Conservation (phyloP, 2,797 vertebrate species). For the Periophthalmus magnuspinnatus region DNA sequence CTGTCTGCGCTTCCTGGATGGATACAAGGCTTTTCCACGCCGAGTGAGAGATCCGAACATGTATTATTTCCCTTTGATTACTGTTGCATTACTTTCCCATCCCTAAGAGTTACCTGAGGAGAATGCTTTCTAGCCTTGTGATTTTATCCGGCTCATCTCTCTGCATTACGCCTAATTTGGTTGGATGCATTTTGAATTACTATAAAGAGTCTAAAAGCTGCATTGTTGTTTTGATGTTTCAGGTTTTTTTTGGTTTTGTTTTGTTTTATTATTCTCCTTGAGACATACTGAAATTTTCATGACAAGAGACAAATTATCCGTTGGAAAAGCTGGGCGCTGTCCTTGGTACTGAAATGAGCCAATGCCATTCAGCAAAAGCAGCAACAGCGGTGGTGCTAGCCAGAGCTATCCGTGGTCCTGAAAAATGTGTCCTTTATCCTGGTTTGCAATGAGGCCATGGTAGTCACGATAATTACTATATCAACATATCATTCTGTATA, state of each 20-base stretch:
- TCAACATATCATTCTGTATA: too few species aligned
- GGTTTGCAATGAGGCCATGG: too few species aligned
- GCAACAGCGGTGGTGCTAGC: too few species aligned
- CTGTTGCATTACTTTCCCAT: constrained; percentile 1
- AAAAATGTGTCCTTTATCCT: constrained; percentile 14
- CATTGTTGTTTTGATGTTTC: constrained; percentile 33
- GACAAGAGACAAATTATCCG: constrained; percentile 11
- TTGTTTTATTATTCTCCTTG: constrained; percentile 14
- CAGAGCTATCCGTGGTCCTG: background rate
- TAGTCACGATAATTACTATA: too few species aligned
- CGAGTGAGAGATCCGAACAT: background rate
- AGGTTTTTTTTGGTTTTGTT: constrained; percentile 2
- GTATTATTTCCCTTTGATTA: constrained; percentile 10
- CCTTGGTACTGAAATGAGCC: constrained; percentile 55
- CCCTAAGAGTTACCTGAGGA: constrained; percentile 15
- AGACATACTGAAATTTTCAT: constrained; percentile 17
- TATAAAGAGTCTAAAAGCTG: constrained; percentile 24
- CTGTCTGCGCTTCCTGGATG: background rate
- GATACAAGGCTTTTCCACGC: background rate
- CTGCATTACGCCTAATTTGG: constrained; percentile 22
- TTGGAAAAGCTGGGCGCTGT: constrained; percentile 35
- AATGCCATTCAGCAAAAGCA: constrained; percentile 15
- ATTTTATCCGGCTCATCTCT: constrained; percentile 16
- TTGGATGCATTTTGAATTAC: constrained; percentile 28
- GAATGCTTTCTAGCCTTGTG: constrained; percentile 1